A percentile compares a stretch with the other conserved stretches of the same genome.
Evolutionary conservation across 2,797 vertebrate species (phyloP).

Genomic region (Leuciscus waleckii): DNA sequence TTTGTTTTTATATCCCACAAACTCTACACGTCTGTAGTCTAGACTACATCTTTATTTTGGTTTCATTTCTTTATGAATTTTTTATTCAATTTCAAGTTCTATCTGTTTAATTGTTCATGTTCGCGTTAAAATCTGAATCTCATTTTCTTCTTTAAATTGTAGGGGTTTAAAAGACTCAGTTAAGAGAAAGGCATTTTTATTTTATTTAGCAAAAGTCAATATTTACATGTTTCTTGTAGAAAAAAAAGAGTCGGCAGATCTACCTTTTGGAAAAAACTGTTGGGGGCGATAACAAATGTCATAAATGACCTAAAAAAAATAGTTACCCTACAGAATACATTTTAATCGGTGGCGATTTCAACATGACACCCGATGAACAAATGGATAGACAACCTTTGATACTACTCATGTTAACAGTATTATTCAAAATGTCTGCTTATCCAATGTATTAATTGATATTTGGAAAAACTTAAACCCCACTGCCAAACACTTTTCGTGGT

Average conservation of each 20-base stretch:
- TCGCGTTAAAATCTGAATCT: not conserved
- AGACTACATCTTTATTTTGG: not conserved
- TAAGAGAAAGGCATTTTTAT: slow-evolving; percentile 15
- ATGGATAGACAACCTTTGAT: not conserved
- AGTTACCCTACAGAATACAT: not conserved
- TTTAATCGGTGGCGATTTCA: not conserved
- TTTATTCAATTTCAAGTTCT: not conserved
- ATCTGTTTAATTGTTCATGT: not conserved
- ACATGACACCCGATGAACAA: not conserved
- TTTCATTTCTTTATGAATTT: not conserved
- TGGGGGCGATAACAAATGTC: not conserved
- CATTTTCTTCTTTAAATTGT: slow-evolving; percentile 1
- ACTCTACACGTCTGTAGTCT: too few relatives aligned
- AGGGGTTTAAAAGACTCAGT: not conserved
- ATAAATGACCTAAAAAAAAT: not conserved
- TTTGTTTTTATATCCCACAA: not conserved
- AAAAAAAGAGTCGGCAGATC: not conserved
- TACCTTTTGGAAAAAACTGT: not conserved
- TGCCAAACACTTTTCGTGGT: not conserved
- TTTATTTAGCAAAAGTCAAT: not conserved
- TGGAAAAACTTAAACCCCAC: not conserved
- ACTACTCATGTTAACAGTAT: not conserved
- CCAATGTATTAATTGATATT: not conserved
- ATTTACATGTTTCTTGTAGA: not conserved
- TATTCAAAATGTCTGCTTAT: not conserved